Evolutionary conservation across 2,113 vertebrate species (phyloP), one percentile per base, ranked within the genome.

Genomic region (Myodes glareolus): DNA sequence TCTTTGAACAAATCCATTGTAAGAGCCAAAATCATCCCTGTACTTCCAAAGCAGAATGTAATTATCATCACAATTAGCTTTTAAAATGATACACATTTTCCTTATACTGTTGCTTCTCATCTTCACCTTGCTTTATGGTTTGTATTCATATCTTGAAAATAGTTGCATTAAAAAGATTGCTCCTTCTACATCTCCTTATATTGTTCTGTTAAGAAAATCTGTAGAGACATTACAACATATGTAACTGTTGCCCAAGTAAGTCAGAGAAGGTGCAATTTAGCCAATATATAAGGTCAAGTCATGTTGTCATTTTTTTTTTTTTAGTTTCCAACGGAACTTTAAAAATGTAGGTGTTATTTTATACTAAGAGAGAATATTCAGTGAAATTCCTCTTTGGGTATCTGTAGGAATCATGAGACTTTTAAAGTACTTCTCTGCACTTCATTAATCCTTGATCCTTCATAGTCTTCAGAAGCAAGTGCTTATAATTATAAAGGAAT

Each of bases 1-100:
- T 97, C 97, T 97, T 97, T 96, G 96, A 97, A 96, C 63, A 96
- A 97, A 98, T 97, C 92, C 96, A 96, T 86, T 94, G 96, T 98
- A 95, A 96, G 87, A 96, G 88, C 95, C 88, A 96, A 97, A 91
- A 95, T 97, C 73, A 97, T 75, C 91, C 91, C 80, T 91, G 90
- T 90, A 95, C 94, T 96, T 97, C 88, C 87, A 95, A 97, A 96
- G 97, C 92, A 95, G 92, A 98, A 94, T 78, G 88, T 92, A 95
- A 97, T 97, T 96, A 97, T 95, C 96, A 97, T 97, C 75, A 96
- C 96, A 98, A 97, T 98, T 97, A 97, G 95, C 96, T 97, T 97
- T 97, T 88, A 98, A 95, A 97, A 91, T 78, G 95, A 97, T 91
- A 89, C 63, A 91, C 82, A 87, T 95, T 93, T 97, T 97, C 90